Evolutionary conservation across 2,888 invertebrate species (phyloP).

Genomic region (Atethmia centrago): DNA sequence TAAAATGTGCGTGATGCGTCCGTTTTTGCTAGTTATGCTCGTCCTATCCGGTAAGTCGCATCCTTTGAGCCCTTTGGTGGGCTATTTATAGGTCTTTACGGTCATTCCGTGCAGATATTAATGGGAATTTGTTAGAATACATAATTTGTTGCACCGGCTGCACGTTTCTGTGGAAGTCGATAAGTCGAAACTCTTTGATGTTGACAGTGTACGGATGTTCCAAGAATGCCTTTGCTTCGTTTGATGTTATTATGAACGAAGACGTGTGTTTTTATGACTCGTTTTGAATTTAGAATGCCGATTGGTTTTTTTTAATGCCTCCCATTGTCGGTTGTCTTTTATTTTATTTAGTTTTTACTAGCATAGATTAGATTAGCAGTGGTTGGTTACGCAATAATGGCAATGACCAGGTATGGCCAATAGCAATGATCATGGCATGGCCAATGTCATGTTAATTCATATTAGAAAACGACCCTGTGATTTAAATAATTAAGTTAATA

Average conservation of each 20-base stretch:
- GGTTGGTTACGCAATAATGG: no score
- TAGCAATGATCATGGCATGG: background rate
- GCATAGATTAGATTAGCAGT: background rate
- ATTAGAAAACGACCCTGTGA: conserved; percentile 5
- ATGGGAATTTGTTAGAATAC: conserved; percentile 79
- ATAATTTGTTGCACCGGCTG: conserved; percentile 67
- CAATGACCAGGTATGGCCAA: background rate
- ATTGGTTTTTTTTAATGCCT: conserved; percentile 52
- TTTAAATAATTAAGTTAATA: background rate
- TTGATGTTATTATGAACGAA: conserved; percentile 71
- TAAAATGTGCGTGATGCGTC: conserved; percentile 83
- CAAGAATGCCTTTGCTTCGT: conserved; percentile 63
- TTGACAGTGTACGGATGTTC: conserved; percentile 67
- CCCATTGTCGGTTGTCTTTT: conserved; percentile 10
- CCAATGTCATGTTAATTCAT: background rate
- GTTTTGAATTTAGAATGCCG: conserved; percentile 62
- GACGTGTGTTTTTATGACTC: conserved; percentile 65
- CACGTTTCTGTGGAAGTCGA: conserved; percentile 59
- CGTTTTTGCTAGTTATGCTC: conserved; percentile 79
- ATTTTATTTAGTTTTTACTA: background rate
- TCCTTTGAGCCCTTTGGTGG: conserved; percentile 80
- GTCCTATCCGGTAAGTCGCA: conserved; percentile 86
- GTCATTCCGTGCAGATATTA: conserved; percentile 84
- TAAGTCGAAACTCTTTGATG: conserved; percentile 72
- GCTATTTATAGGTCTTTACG: conserved; percentile 86